phyloP scores from a whole-genome alignment of 2,113 vertebrate genomes.

The Accipiter cooperii region DNA sequence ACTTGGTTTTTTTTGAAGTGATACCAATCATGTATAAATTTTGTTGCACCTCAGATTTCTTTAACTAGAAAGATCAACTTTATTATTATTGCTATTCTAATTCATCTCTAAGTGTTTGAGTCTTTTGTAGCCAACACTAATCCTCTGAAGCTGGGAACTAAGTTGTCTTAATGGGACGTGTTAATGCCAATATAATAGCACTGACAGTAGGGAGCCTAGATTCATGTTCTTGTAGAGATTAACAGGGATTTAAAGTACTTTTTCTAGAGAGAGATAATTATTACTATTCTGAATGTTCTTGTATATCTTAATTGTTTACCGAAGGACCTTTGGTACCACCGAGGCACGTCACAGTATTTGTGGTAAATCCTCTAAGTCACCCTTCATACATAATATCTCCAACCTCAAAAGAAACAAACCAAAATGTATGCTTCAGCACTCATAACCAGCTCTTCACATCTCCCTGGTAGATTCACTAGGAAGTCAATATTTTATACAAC shows the following conservation, averaged over 20 bases:
- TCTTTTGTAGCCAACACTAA: background rate
- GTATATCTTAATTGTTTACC: background rate
- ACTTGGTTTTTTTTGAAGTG: background rate
- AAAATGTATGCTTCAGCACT: background rate
- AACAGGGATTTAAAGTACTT: background rate
- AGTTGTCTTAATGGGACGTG: background rate
- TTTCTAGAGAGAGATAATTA: background rate
- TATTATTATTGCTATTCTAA: background rate
- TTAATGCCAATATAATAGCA: constrained; percentile 15
- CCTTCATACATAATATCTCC: background rate
- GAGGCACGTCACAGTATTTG: background rate
- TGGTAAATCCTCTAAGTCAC: background rate
- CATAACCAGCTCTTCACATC: background rate
- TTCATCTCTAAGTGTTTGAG: background rate
- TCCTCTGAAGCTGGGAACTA: background rate
- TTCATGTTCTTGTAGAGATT: background rate
- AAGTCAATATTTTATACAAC: background rate
- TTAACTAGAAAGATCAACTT: background rate
- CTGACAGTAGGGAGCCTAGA: background rate
- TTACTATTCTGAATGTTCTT: background rate
- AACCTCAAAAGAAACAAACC: background rate
- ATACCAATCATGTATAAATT: background rate
- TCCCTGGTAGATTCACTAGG: background rate
- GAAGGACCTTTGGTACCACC: background rate
- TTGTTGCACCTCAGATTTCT: background rate